Base-by-base conservation (phyloP, 1,140 invertebrate genomes). In the Phenacoccus solenopsis region DNA sequence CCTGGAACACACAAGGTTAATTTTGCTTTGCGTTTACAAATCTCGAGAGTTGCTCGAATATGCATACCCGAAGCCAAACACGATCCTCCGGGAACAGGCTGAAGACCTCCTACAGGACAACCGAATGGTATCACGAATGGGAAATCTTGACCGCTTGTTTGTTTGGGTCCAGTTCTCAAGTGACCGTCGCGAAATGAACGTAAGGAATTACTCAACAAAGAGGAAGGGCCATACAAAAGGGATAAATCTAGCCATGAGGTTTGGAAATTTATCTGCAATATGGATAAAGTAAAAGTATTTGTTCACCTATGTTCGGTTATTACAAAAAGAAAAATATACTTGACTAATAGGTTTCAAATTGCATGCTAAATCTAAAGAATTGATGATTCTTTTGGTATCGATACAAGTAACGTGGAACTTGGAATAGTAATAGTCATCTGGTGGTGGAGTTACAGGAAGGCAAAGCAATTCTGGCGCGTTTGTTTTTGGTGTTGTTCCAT, bases 231-330 rank as follows among this genome's bases (percentile, higher is more conserved):
- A 27, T 64, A 64, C 2, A 64, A 2, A 9, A 64, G 9, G 4
- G 59, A 64, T 25, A 64, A 27, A 64, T 64, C 59, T 10, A 64
- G 59, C 22, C 21, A 64, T 1, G 59, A 24, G 22, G 59, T 64
- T 64, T 64, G 59, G 16, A 64, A 64, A 64, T 64, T 64, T 5
- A 64, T 64, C 59, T 64, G 5, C 13, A 20, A 59, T 59, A 20
- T 59, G 5, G n/a, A 9, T 59, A 16, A 22, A 59, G 38, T 49
- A 32, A 20, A 5, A 27, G 22, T 64, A 22, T 64, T 64, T 16
- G 22, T 64, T 16, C 22, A 24, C n/a, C 9, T n/a, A 38, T 38
- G 59, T 24, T 24, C 20, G 5, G n/a, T n/a, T n/a, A 59, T 20
- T 59, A 20, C 56, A 5, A 59, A 32, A 32, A 7, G 30, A 32